Conservation (phyloP, 2,113 vertebrate genomes). For the Cheirogaleus medius region DNA sequence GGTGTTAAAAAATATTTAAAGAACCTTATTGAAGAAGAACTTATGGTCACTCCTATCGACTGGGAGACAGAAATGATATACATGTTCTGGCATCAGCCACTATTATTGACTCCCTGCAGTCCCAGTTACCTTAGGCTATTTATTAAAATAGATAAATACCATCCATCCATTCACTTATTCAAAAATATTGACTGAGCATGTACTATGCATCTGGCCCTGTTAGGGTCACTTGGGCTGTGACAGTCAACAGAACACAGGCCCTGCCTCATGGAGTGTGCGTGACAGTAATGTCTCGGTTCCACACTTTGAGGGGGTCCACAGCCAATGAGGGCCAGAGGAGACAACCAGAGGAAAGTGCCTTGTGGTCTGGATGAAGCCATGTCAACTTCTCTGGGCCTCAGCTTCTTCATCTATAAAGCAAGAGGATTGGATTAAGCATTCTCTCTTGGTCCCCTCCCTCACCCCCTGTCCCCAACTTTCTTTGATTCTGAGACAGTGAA, state of each 20-base stretch:
- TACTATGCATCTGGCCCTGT: not conserved
- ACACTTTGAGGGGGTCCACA: not conserved
- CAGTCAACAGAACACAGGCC: not conserved
- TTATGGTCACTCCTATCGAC: too few relatives aligned
- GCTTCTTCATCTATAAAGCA: not conserved
- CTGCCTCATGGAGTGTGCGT: not conserved
- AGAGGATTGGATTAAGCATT: not conserved
- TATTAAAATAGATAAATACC: not conserved
- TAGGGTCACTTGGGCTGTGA: not conserved
- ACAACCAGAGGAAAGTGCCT: not conserved
- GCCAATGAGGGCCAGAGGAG: not conserved
- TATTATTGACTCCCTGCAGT: not conserved
- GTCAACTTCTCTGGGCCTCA: not conserved
- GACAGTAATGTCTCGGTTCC: not conserved
- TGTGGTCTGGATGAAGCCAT: not conserved
- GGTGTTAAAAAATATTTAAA: too few relatives aligned
- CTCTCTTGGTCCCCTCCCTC: too few relatives aligned
- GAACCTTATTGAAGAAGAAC: too few relatives aligned
- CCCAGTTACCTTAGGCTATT: not conserved
- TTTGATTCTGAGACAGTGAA: not conserved
- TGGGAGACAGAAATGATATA: not conserved
- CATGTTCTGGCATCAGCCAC: not conserved
- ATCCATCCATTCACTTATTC: not conserved
- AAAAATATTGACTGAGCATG: not conserved
- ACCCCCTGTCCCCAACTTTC: not conserved